Evolutionary conservation across 2,888 invertebrate species (phyloP).

Genomic region (Caenorhabditis angaria): DNA sequence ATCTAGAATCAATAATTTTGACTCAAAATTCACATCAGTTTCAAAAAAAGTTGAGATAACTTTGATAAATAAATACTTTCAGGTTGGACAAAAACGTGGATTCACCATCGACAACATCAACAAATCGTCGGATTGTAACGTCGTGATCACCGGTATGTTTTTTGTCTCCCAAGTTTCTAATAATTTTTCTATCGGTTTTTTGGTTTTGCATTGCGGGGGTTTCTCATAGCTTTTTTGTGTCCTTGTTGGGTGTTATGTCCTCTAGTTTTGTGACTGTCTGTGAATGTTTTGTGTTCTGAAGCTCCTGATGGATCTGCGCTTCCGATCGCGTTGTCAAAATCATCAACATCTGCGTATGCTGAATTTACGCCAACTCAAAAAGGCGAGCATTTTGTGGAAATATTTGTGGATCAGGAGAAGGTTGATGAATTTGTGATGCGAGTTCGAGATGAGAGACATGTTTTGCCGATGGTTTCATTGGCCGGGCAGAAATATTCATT

Average conservation of each 20-base stretch:
- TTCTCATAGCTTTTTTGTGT: slow-evolving; percentile 8
- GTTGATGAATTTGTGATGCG: slow-evolving; percentile 39
- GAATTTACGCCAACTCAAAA: slow-evolving; percentile 38
- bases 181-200: not conserved
- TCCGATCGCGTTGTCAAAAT: slow-evolving; percentile 53
- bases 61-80: slow-evolving; percentile 22
- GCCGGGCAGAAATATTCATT: slow-evolving; percentile 60
- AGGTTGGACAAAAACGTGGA: slow-evolving; percentile 69
- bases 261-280: too few species aligned
- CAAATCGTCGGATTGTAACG: slow-evolving; percentile 67
- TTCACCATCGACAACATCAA: slow-evolving; percentile 68
- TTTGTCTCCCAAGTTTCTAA: not conserved
- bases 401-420: slow-evolving; percentile 52
- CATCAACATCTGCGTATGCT: slow-evolving; percentile 57
- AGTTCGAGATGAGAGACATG: slow-evolving; percentile 34
- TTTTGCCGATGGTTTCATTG: slow-evolving; percentile 49
- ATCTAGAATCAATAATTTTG: too few species aligned
- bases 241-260: slow-evolving; percentile 4
- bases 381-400: slow-evolving; percentile 60
- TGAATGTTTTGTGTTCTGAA: slow-evolving; percentile 34
- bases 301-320: slow-evolving; percentile 62
- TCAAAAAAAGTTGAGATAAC: not conserved
- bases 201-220: slow-evolving; percentile 4
- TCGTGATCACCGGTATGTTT: slow-evolving; percentile 67
- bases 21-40: too few species aligned